Evolutionary conservation across 1,140 invertebrate genomes (phyloP), one percentile per base, ranked within the genome.

Genomic region (Drosophila arawakana): DNA sequence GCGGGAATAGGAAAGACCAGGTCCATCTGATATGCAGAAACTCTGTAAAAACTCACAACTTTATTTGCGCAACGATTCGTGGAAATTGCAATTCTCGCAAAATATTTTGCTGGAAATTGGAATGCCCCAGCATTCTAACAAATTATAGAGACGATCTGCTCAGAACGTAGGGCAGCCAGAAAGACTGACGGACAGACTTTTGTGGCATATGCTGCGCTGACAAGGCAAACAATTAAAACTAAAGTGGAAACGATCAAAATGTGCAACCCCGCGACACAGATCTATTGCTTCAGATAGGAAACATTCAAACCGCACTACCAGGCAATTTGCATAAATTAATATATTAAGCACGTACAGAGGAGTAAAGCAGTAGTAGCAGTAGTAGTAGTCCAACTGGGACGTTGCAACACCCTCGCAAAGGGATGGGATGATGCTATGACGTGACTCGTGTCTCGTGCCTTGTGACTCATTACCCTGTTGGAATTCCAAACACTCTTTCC

Each of bases 161-260:
- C 6, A 11, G 25, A n/a, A 54, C 15, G 18, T 9, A 30, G 25
- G 69, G 50, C 21, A 47, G 11, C n/a, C 30, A 46, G 46, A 39
- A 35, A 47, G 9, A 46, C 37, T 47, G 9, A 41, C 69, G 68
- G 69, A 37, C 43, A 44, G 7, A 7, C 30, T 34, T 76, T 75
- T 80, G 78, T 49, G 59, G 55, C 59, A 76, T 80, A 65, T 69
- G 68, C 55, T 44, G 63, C 44, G 86, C 74, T 90, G 82, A 90
- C 88, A 90, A 80, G 85, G 69, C 65, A 88, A 81, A 86, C 88
- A 90, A 90, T 90, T 90, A 90, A 90, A 90, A 80, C 76, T 90
- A 90, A 90, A 90, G 88, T 90, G 88, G 80, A 90, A 90, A 90
- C 88, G 88, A 90, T 90, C 88, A 90, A 90, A 90, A 73, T 72